Percentiles rank a stretch among this genome's conserved stretches.
Conservation (phyloP, 2,797 vertebrate genomes). For the Sebastolobus altivelis region DNA sequence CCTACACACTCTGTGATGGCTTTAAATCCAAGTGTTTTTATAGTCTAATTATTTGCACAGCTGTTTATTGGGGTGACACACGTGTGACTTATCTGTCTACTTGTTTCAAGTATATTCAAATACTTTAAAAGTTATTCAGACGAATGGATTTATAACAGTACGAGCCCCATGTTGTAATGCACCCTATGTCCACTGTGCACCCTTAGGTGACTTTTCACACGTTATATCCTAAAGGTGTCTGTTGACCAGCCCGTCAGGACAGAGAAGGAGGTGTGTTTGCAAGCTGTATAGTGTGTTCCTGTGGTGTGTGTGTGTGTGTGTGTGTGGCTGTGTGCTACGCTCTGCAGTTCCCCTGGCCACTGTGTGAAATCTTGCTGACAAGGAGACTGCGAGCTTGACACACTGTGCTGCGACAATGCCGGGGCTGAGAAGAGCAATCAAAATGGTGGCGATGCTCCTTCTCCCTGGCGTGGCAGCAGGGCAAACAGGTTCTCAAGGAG, state of each 20-base stretch:
- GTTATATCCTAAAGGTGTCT: conserved; percentile 65
- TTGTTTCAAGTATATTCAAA: background rate
- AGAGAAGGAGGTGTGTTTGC: conserved; percentile 59
- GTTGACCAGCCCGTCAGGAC: conserved; percentile 59
- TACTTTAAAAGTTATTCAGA: conserved; percentile 44
- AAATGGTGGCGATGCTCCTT: conserved; percentile 88
- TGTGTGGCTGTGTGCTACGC: conserved; percentile 43
- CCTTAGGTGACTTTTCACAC: conserved; percentile 52
- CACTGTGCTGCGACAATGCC: conserved; percentile 86
- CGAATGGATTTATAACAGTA: conserved; percentile 4
- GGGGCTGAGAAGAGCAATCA: conserved; percentile 86
- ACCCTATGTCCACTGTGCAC: background rate
- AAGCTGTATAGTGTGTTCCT: conserved; percentile 38
- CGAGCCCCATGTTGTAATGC: background rate
- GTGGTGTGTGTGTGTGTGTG: conserved; percentile 1
- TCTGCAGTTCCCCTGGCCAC: conserved; percentile 85
- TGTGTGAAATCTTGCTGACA: conserved; percentile 89
- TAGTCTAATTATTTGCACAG: background rate
- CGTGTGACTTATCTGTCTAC: background rate
- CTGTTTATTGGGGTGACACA: conserved; percentile 7
- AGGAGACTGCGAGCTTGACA: conserved; percentile 85
- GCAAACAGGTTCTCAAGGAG: conserved; percentile 85
- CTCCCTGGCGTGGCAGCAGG: conserved; percentile 82
- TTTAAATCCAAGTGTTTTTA: background rate
- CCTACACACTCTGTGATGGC: too few species aligned